Conservation (phyloP, 2,113 vertebrate species). For the Thinocorus orbignyianus region DNA sequence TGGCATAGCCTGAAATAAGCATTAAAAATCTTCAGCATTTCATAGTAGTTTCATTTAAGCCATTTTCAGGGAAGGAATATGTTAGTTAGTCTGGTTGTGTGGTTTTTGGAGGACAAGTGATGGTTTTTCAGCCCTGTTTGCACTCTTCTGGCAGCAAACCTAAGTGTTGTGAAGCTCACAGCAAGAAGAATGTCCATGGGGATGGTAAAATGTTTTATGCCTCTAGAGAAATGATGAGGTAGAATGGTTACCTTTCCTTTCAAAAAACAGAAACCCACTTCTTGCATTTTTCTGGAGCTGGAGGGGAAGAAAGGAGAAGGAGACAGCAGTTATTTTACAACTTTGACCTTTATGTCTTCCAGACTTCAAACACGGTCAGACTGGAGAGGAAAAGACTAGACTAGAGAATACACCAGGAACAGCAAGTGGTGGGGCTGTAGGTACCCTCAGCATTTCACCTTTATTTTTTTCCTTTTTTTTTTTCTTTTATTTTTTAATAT, state of each 20-base stretch:
- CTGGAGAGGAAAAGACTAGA: background rate
- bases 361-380: background rate
- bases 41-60: background rate
- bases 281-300: background rate
- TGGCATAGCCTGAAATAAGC: background rate
- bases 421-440: background rate
- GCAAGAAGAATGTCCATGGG: background rate
- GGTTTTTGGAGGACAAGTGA: background rate
- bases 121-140: background rate
- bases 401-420: background rate
- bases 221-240: background rate
- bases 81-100: background rate
- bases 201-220: background rate
- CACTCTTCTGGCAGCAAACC: background rate
- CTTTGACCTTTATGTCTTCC: conserved; percentile 15
- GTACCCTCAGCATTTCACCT: background rate
- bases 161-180: background rate
- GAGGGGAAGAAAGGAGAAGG: background rate
- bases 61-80: background rate
- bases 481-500: background rate
- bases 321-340: background rate
- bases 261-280: background rate
- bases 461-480: background rate
- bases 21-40: background rate
- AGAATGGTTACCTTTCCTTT: background rate